Evolutionary conservation across 1,140 invertebrate genomes (phyloP).

Genomic region (Drosophila orosa): DNA sequence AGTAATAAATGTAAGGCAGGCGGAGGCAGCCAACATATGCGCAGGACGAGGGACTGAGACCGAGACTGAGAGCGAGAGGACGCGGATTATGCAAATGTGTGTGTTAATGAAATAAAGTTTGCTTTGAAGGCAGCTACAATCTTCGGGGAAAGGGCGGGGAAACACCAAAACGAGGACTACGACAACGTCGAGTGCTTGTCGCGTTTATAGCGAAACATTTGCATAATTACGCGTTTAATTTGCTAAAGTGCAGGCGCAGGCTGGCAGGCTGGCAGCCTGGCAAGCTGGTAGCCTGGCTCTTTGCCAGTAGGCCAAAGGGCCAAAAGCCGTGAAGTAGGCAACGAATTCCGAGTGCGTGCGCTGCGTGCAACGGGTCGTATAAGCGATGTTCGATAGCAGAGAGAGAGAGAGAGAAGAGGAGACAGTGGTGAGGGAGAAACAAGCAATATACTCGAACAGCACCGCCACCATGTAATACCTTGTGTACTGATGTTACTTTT

Average conservation of each 20-base stretch:
- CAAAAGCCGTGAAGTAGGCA: slow-evolving; percentile 26
- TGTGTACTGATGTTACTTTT: slow-evolving; percentile 40
- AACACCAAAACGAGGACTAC: slow-evolving; percentile 40
- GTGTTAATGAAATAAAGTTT: slow-evolving; percentile 81
- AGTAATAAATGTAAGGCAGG: slow-evolving; percentile 74
- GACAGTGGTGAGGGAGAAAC: slow-evolving; percentile 3
- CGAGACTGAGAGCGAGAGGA: slow-evolving; percentile 8
- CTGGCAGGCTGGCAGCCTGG: slow-evolving; percentile 33
- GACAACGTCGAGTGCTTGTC: slow-evolving; percentile 68
- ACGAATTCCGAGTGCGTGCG: slow-evolving; percentile 33
- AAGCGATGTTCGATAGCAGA: slow-evolving; percentile 55
- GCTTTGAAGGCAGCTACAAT: slow-evolving; percentile 65
- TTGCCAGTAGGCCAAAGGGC: slow-evolving; percentile 14
- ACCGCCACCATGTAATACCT: slow-evolving; percentile 4
- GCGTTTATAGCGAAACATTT: slow-evolving; percentile 76
- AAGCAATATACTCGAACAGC: slow-evolving; percentile 19
- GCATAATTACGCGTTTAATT: slow-evolving; percentile 82
- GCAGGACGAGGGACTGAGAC: not conserved
- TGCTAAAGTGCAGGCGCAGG: slow-evolving; percentile 75
- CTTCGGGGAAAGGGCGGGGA: not conserved
- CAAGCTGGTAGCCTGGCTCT: slow-evolving; percentile 19
- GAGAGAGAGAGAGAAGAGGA: not conserved
- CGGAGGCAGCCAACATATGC: slow-evolving; percentile 36
- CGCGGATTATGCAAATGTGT: slow-evolving; percentile 73
- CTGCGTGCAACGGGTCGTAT: slow-evolving; percentile 53